phyloP scores from a whole-genome alignment of 1,140 invertebrate genomes.

The Kradibia gibbosae region DNA sequence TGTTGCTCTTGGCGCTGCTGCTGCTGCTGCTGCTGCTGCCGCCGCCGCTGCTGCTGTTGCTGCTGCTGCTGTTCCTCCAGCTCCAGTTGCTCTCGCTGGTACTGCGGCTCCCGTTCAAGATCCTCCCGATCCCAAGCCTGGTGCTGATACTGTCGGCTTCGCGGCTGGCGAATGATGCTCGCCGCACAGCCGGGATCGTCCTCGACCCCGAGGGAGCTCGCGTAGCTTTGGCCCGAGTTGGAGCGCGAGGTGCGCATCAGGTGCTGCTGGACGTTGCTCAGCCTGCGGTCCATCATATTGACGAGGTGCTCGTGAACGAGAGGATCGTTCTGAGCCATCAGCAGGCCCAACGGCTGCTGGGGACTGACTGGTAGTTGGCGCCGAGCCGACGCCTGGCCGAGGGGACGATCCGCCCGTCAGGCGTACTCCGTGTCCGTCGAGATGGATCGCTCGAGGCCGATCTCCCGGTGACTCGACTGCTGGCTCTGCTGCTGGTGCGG shows the following conservation, averaged over 20 bases:
- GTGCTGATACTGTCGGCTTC: neutral
- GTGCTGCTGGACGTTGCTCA: conserved; percentile 67
- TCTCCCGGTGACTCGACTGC: conserved; percentile 60
- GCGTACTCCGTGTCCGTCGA: conserved; percentile 85
- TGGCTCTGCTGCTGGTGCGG: conserved; percentile 62
- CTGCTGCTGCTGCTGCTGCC: neutral
- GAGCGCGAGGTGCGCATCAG: conserved; percentile 52
- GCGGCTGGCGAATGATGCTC: neutral
- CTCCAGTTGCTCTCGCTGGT: neutral
- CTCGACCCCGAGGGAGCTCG: neutral
- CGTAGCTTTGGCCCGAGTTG: conserved; percentile 48
- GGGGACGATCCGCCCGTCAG: conserved; percentile 72
- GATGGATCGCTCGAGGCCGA: conserved; percentile 73
- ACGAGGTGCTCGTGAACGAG: conserved; percentile 64
- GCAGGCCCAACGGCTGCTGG: neutral
- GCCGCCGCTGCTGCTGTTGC: conserved; percentile 1
- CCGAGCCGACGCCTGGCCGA: conserved; percentile 41
- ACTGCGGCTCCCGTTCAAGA: neutral
- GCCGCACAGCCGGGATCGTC: neutral
- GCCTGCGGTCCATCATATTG: conserved; percentile 63
- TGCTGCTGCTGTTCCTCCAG: neutral
- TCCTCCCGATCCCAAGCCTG: neutral
- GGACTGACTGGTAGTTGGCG: conserved; percentile 44
- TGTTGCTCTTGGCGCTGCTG: neutral
- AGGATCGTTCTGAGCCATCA: conserved; percentile 52